These are phyloP conservation scores for Eupithecia insigniata DNA, from an alignment of 2,888 invertebrate genomes.

Conservation along the genomic window DNA sequence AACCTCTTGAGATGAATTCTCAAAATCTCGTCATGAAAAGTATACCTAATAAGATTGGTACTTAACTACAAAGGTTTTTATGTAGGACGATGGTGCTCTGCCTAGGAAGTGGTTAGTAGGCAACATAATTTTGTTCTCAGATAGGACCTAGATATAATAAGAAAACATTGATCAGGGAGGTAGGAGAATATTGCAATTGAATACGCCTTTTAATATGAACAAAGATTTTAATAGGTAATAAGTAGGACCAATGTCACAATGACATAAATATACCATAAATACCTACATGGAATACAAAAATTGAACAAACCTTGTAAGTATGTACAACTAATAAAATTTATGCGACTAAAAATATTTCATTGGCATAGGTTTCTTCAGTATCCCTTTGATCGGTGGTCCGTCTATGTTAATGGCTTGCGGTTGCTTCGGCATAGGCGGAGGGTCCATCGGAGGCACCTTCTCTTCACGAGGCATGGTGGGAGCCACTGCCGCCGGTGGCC, in stretches of 20 bases:
- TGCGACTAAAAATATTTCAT: slow-evolving; percentile 69
- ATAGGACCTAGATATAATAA: no score
- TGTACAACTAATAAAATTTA: background rate
- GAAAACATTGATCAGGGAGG: no score
- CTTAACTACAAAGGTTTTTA: no score
- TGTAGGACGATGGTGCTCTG: no score
- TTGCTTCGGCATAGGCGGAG: slow-evolving; percentile 58
- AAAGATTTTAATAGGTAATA: background rate
- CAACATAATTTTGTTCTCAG: no score
- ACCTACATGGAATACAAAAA: background rate
- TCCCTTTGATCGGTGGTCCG: slow-evolving; percentile 67
- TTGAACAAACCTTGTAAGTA: background rate
- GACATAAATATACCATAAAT: no score
- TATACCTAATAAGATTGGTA: no score
- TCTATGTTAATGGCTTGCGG: slow-evolving; percentile 45
- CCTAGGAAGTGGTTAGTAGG: no score
- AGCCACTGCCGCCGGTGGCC: slow-evolving; percentile 43
- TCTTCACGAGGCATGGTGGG: slow-evolving; percentile 52
- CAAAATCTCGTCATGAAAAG: no score
- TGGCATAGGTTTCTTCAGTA: slow-evolving; percentile 80
- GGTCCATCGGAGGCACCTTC: slow-evolving; percentile 60
- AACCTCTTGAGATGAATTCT: no score
- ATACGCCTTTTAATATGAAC: background rate
- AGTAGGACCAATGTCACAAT: background rate
- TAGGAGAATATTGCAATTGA: no score